Conservation (phyloP, 2,113 vertebrate genomes). For the Gasterosteus nipponicus region DNA sequence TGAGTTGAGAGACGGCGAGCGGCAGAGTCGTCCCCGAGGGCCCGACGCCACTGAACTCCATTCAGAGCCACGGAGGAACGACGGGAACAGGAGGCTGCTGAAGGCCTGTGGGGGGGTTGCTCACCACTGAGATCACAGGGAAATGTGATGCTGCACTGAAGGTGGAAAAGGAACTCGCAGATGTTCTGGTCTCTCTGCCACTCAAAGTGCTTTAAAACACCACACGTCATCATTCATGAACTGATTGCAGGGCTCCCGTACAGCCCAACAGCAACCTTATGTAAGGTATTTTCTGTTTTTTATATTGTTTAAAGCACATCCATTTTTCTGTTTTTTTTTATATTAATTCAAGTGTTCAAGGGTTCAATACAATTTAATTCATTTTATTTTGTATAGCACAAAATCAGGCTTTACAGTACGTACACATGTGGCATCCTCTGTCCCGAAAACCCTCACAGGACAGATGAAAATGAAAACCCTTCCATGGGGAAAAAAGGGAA, state of each 20-base stretch:
- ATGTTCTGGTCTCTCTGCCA: no score
- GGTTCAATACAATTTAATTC: no score
- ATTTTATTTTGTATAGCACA: no score
- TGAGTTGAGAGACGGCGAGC: constrained; percentile 28
- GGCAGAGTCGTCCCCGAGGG: constrained; percentile 8
- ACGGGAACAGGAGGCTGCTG: constrained; percentile 30
- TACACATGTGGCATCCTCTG: no score
- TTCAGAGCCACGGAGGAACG: constrained; percentile 27
- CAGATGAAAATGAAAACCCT: no score
- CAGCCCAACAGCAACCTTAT: neutral
- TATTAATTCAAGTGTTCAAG: no score
- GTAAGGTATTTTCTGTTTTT: neutral
- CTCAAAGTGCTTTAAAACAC: neutral
- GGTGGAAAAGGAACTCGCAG: neutral
- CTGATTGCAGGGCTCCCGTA: neutral
- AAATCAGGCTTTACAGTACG: no score
- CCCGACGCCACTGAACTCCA: constrained; percentile 37
- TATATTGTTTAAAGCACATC: no score
- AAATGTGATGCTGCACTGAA: constrained; percentile 2
- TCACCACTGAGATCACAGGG: constrained; percentile 21
- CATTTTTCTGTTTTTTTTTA: no score
- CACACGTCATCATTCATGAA: neutral
- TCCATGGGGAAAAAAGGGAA: no score
- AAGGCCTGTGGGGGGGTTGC: constrained; percentile 21
- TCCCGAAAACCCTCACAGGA: no score